A percentile compares a stretch with the other conserved stretches of the same genome.
phyloP scores from a whole-genome alignment of 2,888 invertebrate species.

The Eupsilia transversa region DNA sequence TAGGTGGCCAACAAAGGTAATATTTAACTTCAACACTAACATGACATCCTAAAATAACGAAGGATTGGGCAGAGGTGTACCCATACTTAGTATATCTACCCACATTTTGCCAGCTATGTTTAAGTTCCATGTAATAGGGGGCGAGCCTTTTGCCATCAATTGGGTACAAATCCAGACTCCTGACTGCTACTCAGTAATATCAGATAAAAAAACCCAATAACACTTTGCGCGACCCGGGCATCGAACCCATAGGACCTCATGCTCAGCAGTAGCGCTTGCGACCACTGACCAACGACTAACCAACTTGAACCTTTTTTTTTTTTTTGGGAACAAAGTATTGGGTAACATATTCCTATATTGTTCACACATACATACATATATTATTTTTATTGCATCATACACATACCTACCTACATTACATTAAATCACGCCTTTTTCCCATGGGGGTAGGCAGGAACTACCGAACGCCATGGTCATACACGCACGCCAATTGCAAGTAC shows the following conservation, averaged over 20 bases:
- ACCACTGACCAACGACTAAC: not conserved
- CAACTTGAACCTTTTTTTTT: not conserved
- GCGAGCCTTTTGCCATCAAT: not conserved
- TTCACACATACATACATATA: too few species aligned
- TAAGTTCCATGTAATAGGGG: not conserved
- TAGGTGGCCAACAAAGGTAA: not conserved
- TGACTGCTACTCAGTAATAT: not conserved
- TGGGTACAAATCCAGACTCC: not conserved
- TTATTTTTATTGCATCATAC: too few species aligned
- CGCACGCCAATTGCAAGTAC: too few species aligned
- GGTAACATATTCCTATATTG: not conserved
- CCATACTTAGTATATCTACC: not conserved
- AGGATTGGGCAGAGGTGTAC: not conserved
- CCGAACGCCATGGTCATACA: too few species aligned
- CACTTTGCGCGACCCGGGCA: not conserved
- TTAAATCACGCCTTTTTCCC: too few species aligned
- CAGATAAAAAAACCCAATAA: not conserved
- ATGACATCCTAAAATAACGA: not conserved
- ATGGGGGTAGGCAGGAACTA: too few species aligned
- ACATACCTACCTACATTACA: too few species aligned
- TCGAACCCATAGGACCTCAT: too few species aligned
- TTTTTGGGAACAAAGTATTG: not conserved
- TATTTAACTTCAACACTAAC: not conserved
- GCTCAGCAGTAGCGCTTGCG: not conserved
- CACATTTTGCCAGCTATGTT: too few species aligned